Conservation (phyloP, 2,797 vertebrate species). For the Parauchenoglanis ngamensis region DNA sequence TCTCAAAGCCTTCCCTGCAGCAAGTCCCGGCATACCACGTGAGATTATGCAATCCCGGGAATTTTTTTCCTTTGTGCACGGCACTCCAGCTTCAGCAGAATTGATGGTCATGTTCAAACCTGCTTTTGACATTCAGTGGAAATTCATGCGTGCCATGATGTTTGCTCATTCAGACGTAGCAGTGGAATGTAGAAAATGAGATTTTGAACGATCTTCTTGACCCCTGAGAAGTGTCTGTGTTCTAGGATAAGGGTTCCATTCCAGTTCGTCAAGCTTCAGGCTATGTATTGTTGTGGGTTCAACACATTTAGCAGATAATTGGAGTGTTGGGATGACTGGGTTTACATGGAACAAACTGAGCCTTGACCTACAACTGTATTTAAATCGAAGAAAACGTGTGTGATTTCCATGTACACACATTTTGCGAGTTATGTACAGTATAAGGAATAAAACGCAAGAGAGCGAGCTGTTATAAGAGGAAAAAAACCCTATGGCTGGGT, state of each 20-base stretch:
- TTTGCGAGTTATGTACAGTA: background rate
- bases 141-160: background rate
- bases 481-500: background rate
- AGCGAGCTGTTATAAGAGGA: background rate
- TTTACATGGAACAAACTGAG: background rate
- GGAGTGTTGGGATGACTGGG: background rate
- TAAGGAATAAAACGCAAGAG: background rate
- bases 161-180: background rate
- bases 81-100: background rate
- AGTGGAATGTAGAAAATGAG: background rate
- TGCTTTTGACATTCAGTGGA: background rate
- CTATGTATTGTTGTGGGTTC: background rate
- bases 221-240: background rate
- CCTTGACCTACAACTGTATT: background rate
- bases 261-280: background rate
- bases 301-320: background rate
- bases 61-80: slow-evolving; percentile 53
- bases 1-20: slow-evolving; percentile 62
- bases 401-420: background rate
- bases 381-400: background rate
- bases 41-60: slow-evolving; percentile 65
- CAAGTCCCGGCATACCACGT: slow-evolving; percentile 67
- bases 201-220: background rate
- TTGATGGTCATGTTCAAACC: slow-evolving; percentile 16
- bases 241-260: background rate